Evolutionary conservation across 2,888 invertebrate genomes (phyloP).

Genomic region (Fragum whitleyi): DNA sequence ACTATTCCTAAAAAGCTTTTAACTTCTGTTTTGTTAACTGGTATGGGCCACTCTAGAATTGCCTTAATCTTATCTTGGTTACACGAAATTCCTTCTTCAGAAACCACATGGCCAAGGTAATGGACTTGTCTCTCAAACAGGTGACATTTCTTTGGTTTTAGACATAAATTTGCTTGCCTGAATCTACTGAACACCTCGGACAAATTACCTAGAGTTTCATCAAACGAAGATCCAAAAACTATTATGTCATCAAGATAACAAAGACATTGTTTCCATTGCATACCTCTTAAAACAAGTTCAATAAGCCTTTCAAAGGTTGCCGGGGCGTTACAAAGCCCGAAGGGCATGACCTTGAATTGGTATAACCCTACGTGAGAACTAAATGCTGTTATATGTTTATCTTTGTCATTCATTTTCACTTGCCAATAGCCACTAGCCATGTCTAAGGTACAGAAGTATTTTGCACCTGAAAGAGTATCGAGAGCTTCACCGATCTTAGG

Average conservation of each 20-base stretch:
- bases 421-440: too few relatives aligned
- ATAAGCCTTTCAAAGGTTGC: too few relatives aligned
- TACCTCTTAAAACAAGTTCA: too few relatives aligned
- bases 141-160: constrained; percentile 50
- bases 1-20: constrained; percentile 42
- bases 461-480: too few relatives aligned
- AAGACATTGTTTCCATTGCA: too few relatives aligned
- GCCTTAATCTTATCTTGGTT: constrained; percentile 23
- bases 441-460: too few relatives aligned
- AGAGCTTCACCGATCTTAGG: too few relatives aligned
- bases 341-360: constrained; percentile 34
- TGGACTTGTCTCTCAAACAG: constrained; percentile 38
- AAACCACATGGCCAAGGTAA: too few relatives aligned
- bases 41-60: constrained; percentile 35
- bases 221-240: constrained; percentile 56
- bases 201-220: too few relatives aligned
- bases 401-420: constrained; percentile 39
- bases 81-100: too few relatives aligned
- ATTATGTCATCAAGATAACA: constrained; percentile 70
- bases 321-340: not conserved
- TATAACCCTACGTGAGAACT: constrained; percentile 36
- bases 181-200: too few relatives aligned
- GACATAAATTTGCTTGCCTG: too few relatives aligned
- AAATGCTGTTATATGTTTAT: constrained; percentile 46
- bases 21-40: constrained; percentile 41